phyloP scores from a whole-genome alignment of 2,797 vertebrate species.

The Platyrinchus mystaceus region DNA sequence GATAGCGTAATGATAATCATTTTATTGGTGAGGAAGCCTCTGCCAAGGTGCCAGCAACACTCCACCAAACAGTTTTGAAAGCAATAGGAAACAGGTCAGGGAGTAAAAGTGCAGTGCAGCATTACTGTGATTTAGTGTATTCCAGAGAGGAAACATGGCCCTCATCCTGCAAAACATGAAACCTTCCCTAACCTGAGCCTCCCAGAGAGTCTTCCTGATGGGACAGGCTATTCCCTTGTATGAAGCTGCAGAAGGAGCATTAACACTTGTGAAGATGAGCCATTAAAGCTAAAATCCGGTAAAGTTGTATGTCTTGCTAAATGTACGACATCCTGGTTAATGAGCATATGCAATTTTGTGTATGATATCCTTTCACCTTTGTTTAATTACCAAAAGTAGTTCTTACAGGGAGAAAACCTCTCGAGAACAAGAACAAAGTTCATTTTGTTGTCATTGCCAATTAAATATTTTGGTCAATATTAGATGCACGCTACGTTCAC shows the following conservation, averaged over 20 bases:
- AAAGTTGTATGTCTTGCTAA: not conserved
- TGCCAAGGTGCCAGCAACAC: not conserved
- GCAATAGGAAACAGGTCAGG: not conserved
- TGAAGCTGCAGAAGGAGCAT: not conserved
- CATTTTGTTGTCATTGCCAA: not conserved
- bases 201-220: not conserved
- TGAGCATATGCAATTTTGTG: not conserved
- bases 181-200: not conserved
- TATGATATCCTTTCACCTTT: not conserved
- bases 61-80: not conserved
- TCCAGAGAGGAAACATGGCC: not conserved
- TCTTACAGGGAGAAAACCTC: not conserved
- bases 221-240: not conserved
- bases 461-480: not conserved
- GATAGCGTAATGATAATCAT: not conserved
- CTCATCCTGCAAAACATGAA: not conserved
- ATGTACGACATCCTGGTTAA: not conserved
- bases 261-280: not conserved
- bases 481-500: not conserved
- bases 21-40: not conserved
- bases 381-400: not conserved
- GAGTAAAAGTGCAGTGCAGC: not conserved
- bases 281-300: not conserved
- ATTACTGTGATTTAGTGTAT: not conserved
- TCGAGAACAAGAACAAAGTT: constrained; percentile 22